Conservation (phyloP, 2,797 vertebrate species). For the Tapera naevia region DNA sequence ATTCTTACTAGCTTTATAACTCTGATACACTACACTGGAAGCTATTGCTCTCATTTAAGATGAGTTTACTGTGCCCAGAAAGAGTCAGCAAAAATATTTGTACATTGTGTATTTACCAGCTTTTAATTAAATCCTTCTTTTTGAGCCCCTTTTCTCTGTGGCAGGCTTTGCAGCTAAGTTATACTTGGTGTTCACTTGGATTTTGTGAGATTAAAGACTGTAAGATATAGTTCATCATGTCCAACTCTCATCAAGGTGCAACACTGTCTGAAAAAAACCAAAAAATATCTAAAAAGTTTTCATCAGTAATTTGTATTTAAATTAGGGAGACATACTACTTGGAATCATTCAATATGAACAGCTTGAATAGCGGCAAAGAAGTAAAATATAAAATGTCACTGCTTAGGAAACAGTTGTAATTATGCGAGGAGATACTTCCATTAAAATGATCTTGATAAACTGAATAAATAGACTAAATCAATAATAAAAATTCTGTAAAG, state of each 20-base stretch:
- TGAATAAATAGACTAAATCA: neutral
- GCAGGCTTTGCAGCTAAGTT: neutral
- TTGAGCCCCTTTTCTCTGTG: neutral
- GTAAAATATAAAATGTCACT: neutral
- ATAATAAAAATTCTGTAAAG: neutral
- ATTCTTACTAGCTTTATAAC: neutral
- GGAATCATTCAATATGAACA: neutral
- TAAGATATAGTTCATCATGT: neutral
- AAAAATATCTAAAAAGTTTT: neutral
- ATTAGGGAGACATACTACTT: neutral
- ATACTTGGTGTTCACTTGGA: neutral
- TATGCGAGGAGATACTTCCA: neutral
- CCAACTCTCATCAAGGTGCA: neutral
- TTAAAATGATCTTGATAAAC: neutral
- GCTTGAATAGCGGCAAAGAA: neutral
- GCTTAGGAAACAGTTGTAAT: neutral
- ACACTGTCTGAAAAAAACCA: neutral
- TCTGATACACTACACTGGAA: neutral
- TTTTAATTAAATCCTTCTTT: neutral
- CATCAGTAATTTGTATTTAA: neutral
- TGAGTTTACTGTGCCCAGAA: neutral
- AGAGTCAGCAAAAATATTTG: neutral
- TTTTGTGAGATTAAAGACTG: neutral
- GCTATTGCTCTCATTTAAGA: neutral
- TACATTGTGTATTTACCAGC: neutral